A percentile compares a stretch with the other conserved stretches of the same genome.
These are phyloP conservation scores for Sturmia bella DNA, from an alignment of 2,888 invertebrate genomes.

Conservation along the genomic window DNA sequence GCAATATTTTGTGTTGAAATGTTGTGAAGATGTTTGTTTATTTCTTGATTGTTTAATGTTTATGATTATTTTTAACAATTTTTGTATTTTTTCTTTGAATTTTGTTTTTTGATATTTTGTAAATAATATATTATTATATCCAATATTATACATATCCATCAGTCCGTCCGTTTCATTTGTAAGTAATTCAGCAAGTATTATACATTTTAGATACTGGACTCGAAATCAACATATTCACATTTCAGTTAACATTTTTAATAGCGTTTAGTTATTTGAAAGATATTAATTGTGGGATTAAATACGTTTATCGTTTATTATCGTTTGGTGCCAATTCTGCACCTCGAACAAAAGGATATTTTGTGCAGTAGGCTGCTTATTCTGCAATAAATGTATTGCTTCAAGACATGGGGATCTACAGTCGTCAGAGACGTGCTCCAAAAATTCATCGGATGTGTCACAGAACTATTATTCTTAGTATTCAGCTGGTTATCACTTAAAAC, in stretches of 20 bases:
- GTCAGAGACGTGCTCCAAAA: no score
- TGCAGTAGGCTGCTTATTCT: no score
- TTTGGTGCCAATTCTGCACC: no score
- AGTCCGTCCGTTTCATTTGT: slow-evolving; percentile 40
- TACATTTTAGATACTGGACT: neutral
- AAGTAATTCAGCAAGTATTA: neutral
- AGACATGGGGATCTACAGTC: no score
- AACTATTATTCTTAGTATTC: no score
- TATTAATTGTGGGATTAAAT: neutral
- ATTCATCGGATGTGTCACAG: no score
- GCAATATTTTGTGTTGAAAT: slow-evolving; percentile 63
- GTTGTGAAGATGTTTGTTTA: slow-evolving; percentile 18
- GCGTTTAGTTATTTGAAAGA: slow-evolving; percentile 18
- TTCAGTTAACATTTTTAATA: neutral
- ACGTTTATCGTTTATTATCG: neutral
- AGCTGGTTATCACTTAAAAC: no score
- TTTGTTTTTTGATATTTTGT: neutral
- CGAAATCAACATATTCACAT: neutral
- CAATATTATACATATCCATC: slow-evolving; percentile 27
- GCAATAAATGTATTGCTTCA: no score
- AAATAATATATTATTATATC: slow-evolving; percentile 33
- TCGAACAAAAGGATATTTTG: no score
- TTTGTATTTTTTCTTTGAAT: slow-evolving; percentile 7
- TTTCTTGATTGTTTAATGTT: slow-evolving; percentile 23
- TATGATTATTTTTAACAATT: slow-evolving; percentile 33